Conservation (phyloP, 1,140 invertebrate genomes). For the Drosophila watanabei region DNA sequence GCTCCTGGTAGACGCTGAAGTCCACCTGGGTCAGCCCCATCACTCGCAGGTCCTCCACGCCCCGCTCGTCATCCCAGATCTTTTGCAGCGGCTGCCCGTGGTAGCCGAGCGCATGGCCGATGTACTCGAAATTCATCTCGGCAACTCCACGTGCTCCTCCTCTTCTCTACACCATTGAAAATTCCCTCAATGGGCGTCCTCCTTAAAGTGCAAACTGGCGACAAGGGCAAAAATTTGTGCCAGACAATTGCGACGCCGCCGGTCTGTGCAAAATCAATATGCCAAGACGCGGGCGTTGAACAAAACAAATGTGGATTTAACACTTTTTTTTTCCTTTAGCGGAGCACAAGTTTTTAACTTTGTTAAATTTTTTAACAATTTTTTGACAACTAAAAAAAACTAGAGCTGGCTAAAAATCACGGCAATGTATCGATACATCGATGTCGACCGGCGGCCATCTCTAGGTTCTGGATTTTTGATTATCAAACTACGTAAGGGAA, state of each 20-base stretch:
- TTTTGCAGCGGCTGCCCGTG: slow-evolving; percentile 94
- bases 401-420: too few species aligned
- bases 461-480: too few species aligned
- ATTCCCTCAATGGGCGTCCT: slow-evolving; percentile 5
- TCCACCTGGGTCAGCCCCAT: slow-evolving; percentile 89
- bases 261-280: slow-evolving; percentile 5
- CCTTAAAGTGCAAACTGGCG: not conserved
- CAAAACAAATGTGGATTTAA: not conserved
- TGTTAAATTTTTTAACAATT: not conserved
- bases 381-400: not conserved
- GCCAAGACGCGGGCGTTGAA: not conserved
- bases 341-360: not conserved
- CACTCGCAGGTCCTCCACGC: slow-evolving; percentile 90
- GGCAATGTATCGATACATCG: too few species aligned
- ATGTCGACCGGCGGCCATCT: too few species aligned
- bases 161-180: slow-evolving; percentile 7
- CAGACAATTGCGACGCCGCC: slow-evolving; percentile 16
- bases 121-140: slow-evolving; percentile 78
- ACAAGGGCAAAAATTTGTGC: not conserved
- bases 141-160: not conserved
- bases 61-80: slow-evolving; percentile 93
- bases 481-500: not conserved
- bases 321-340: not conserved
- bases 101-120: slow-evolving; percentile 91
- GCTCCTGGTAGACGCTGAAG: slow-evolving; percentile 91